Conservation (phyloP, 2,888 invertebrate genomes). For the Peribatodes rhomboidaria region DNA sequence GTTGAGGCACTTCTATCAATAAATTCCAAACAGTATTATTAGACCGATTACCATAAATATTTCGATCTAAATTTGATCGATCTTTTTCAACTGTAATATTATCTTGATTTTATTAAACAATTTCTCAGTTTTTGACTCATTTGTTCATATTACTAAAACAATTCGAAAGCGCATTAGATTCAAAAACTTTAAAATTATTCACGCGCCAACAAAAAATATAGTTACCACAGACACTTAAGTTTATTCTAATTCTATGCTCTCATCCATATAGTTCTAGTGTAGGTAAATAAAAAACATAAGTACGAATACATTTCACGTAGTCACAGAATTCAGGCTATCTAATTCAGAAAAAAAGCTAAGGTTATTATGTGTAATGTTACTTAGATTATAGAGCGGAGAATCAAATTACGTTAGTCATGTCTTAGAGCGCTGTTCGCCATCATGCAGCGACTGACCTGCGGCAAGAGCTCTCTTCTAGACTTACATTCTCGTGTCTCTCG, state of each 20-base stretch:
- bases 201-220: conserved; percentile 50
- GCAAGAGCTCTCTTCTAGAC: conserved; percentile 26
- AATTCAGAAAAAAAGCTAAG: conserved; percentile 63
- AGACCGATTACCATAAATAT: conserved; percentile 34
- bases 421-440: conserved; percentile 69
- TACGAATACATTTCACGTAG: conserved; percentile 54
- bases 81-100: conserved; percentile 28
- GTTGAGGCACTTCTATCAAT: conserved; percentile 40
- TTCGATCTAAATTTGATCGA: conserved; percentile 25
- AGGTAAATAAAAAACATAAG: conserved; percentile 53
- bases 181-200: no score
- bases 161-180: not conserved
- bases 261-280: conserved; percentile 53
- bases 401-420: conserved; percentile 75
- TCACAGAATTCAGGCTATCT: conserved; percentile 59
- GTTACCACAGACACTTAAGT: conserved; percentile 42
- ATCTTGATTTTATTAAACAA: not conserved
- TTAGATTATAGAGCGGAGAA: conserved; percentile 73
- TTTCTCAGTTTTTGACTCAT: not conserved
- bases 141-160: not conserved
- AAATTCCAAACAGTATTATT: conserved; percentile 38
- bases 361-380: conserved; percentile 72
- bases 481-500: conserved; percentile 29
- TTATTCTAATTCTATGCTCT: conserved; percentile 15
- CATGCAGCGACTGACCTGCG: conserved; percentile 52